Percentiles rank a stretch among this genome's conserved stretches.
Conservation (phyloP, 2,888 invertebrate genomes). For the Drosophila gaucha region DNA sequence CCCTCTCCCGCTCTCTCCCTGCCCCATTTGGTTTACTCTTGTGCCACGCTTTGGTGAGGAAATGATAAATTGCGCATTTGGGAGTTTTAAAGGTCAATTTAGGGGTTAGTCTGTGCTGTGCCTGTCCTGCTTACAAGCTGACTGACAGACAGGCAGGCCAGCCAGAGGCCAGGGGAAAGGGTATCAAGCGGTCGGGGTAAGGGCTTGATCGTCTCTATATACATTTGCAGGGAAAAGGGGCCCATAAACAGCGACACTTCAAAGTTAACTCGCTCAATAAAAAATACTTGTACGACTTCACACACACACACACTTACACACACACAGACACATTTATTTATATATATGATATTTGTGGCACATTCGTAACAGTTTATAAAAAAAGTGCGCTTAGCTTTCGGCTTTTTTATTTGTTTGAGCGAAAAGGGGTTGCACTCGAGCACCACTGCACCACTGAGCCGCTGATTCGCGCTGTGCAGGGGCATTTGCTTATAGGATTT, state of each 20-base stretch:
- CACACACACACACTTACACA: conserved; percentile 7
- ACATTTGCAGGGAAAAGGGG: neutral
- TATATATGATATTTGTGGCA: conserved; percentile 16
- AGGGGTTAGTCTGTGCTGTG: conserved; percentile 77
- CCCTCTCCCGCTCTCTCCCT: neutral
- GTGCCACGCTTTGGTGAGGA: conserved; percentile 63
- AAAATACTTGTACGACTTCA: conserved; percentile 60
- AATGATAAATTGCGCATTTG: conserved; percentile 84
- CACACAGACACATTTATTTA: neutral
- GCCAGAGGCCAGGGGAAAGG: neutral
- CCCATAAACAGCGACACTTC: conserved; percentile 71
- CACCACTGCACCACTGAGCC: conserved; percentile 38
- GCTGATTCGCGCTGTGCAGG: conserved; percentile 19
- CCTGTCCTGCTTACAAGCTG: conserved; percentile 51
- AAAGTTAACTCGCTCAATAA: conserved; percentile 76
- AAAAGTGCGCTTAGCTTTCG: conserved; percentile 19
- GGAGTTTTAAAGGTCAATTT: conserved; percentile 84
- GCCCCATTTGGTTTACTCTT: neutral
- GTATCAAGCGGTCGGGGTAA: neutral
- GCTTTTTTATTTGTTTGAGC: neutral
- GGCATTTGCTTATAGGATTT: conserved; percentile 66
- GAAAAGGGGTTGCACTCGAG: conserved; percentile 47
- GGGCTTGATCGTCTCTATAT: conserved; percentile 2
- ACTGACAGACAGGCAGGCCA: conserved; percentile 45
- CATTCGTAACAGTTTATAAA: conserved; percentile 24